Evolutionary conservation across 2,888 invertebrate genomes (phyloP).

Genomic region (Lithophane socia): DNA sequence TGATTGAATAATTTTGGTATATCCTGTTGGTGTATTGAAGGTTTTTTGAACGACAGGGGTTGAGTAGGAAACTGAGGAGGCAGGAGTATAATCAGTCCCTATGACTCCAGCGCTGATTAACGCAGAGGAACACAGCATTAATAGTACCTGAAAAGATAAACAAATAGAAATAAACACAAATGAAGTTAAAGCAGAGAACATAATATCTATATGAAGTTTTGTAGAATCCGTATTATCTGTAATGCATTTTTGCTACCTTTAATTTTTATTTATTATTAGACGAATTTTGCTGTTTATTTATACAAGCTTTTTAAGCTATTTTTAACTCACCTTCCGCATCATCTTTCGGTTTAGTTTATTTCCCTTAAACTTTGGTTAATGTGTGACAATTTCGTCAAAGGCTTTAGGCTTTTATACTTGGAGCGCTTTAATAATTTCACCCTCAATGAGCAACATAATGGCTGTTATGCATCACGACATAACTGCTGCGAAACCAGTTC

Average conservation of each 20-base stretch:
- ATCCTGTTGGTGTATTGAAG: constrained; percentile 39
- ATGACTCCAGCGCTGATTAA: constrained; percentile 67
- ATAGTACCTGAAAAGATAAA: constrained; percentile 70
- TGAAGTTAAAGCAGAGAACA: not conserved
- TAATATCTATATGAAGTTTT: not conserved
- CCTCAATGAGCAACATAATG: constrained; percentile 67
- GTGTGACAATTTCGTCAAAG: constrained; percentile 73
- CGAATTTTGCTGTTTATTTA: not conserved
- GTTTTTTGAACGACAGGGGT: constrained; percentile 34
- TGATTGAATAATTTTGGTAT: constrained; percentile 51
- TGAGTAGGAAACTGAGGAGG: constrained; percentile 65
- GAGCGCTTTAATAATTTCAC: constrained; percentile 68
- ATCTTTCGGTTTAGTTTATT: constrained; percentile 67
- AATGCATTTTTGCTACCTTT: not conserved
- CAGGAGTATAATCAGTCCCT: constrained; percentile 63
- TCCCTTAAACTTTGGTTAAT: constrained; percentile 59
- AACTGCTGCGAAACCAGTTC: constrained; percentile 72
- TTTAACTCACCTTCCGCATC: constrained; percentile 70
- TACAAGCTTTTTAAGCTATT: not conserved
- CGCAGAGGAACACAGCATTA: constrained; percentile 66
- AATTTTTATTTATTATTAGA: not conserved
- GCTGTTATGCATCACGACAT: constrained; percentile 62
- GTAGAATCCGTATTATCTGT: not conserved
- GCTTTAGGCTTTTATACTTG: constrained; percentile 75
- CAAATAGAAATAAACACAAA: not conserved